Evolutionary conservation across 2,888 invertebrate genomes (phyloP), one percentile per base, ranked within the genome.

Genomic region (Anodontia alba): DNA sequence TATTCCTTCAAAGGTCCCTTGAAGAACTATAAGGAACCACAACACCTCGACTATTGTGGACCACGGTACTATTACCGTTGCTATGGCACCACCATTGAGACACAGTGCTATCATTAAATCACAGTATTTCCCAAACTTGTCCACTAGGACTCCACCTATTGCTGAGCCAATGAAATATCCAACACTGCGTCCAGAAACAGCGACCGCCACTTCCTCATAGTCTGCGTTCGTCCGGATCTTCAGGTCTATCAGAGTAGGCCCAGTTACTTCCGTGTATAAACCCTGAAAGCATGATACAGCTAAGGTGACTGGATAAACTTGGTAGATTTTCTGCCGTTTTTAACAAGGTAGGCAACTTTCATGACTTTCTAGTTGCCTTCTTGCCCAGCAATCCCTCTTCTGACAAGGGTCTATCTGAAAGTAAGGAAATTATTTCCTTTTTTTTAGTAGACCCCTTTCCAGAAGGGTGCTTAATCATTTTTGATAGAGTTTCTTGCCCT

Each of bases 201-300:
- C 90, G 15, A 87, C 76, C 0, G 90, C 86, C 1, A 90, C 85
- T 20, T 87, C 78, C 71, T 90, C 91, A 77, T 88, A 88, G 74
- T 89, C 84, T 7, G 80, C 78, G 38, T 85, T 73, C 0, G 87
- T 68, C 10, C 85, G 80, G 12, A 88, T 73, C 77, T 80, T 88
- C n/a, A 91, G 80, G 74, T 91, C 90, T 17, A 83, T 88, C 31
- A 89, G 77, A 0, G 90, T 89, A 26, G 91, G 91, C 20, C 90
- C 90, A 15, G 83, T 81, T 20, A 90, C 83, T 76, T 90, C 90
- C 38, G 86, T 57, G 67, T 78, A 84, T 33, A 91, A 67, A 23
- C 90, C 91, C 85, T 85, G 67, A n/a, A 82, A n/a, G n/a, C n/a
- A n/a, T n/a, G n/a, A n/a, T n/a, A n/a, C n/a, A n/a, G n/a, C n/a